phyloP scores from a whole-genome alignment of 2,797 vertebrate species.

The Psittacula derbiana region DNA sequence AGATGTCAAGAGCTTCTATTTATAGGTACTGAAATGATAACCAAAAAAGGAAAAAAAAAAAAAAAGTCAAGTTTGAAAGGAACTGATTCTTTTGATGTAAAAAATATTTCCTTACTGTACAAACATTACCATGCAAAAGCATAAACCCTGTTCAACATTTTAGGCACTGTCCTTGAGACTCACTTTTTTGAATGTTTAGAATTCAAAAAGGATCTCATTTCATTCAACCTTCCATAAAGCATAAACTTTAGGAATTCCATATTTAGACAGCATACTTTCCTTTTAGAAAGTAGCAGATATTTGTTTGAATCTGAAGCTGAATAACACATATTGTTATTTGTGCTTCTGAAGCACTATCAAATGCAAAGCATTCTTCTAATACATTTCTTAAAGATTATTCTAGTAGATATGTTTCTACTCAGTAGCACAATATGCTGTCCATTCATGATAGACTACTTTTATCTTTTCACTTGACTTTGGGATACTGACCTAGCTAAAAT shows the following conservation, averaged over 20 bases:
- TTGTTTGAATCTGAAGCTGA: neutral
- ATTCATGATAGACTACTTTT: neutral
- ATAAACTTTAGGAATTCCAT: neutral
- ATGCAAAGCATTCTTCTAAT: neutral
- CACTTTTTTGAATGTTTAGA: neutral
- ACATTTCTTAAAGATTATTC: neutral
- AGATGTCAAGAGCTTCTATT: slow-evolving; percentile 56
- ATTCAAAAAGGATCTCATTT: neutral
- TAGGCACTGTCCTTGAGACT: neutral
- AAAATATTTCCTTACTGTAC: neutral
- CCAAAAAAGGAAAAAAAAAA: neutral
- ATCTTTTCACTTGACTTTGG: neutral
- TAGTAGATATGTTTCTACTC: neutral
- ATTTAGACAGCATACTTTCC: neutral
- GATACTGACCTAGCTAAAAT: neutral
- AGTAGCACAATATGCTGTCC: neutral
- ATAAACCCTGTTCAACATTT: neutral
- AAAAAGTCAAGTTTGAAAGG: neutral
- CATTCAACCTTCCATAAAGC: neutral
- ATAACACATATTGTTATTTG: neutral
- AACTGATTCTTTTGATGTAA: neutral
- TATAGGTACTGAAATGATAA: neutral
- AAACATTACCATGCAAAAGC: neutral
- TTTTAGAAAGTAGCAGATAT: neutral
- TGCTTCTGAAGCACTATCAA: neutral